Percentiles rank a stretch among this genome's conserved stretches.
phyloP scores from a whole-genome alignment of 2,888 invertebrate genomes.

The Rotaria macrura region DNA sequence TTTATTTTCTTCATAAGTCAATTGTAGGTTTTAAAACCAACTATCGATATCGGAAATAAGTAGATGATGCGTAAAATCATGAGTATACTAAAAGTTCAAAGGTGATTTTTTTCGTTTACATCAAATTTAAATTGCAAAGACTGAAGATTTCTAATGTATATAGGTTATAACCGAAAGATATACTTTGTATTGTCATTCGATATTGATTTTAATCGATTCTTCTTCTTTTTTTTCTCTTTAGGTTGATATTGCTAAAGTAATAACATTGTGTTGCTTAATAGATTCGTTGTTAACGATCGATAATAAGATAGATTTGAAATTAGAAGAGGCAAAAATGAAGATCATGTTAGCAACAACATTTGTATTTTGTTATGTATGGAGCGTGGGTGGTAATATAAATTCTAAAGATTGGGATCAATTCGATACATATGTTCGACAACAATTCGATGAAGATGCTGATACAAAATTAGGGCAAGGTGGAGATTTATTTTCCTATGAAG shows the following conservation, averaged over 20 bases:
- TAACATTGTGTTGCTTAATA: conserved; percentile 64
- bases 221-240: conserved; percentile 41
- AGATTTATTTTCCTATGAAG: conserved; percentile 65
- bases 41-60: no score
- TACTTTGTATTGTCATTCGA: neutral
- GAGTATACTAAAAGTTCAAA: no score
- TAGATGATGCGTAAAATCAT: no score
- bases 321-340: conserved; percentile 54
- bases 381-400: conserved; percentile 70
- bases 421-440: conserved; percentile 61
- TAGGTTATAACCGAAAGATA: no score
- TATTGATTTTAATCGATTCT: neutral
- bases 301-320: conserved; percentile 58
- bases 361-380: conserved; percentile 71
- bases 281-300: conserved; percentile 61
- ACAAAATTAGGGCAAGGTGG: conserved; percentile 57
- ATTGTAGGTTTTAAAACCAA: no score
- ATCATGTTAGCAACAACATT: conserved; percentile 65
- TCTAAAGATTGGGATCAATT: conserved; percentile 62
- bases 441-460: conserved; percentile 63
- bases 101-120: no score
- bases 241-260: conserved; percentile 72
- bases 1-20: no score
- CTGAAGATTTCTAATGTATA: no score
- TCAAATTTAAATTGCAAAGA: no score